These are phyloP conservation scores for Rhagonycha lutea DNA, from an alignment of 2,888 invertebrate species.

Conservation along the genomic window DNA sequence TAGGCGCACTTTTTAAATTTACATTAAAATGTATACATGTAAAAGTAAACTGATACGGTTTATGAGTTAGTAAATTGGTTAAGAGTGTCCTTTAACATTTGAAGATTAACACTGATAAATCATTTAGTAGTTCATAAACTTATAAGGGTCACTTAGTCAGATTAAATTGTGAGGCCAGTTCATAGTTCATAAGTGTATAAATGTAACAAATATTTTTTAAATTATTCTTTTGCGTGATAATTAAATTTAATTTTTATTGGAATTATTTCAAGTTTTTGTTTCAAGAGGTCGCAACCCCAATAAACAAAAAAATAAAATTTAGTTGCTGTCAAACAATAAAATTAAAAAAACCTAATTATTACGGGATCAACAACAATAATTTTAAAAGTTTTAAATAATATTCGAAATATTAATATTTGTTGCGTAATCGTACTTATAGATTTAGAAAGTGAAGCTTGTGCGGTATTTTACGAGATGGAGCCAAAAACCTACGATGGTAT, in stretches of 20 bases:
- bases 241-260: background rate
- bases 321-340: background rate
- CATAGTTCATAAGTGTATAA: constrained; percentile 15
- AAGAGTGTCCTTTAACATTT: constrained; percentile 21
- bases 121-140: constrained; percentile 16
- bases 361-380: background rate
- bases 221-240: background rate
- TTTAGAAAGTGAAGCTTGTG: background rate
- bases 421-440: background rate
- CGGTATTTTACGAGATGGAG: background rate
- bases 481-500: background rate
- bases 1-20: background rate
- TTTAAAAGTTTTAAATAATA: background rate
- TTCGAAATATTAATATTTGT: background rate
- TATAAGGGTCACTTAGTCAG: constrained; percentile 19
- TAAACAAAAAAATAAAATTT: background rate
- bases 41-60: background rate
- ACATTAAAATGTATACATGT: background rate
- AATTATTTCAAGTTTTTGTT: background rate
- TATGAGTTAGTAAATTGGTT: background rate
- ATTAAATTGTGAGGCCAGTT: constrained; percentile 21
- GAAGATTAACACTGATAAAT: constrained; percentile 33
- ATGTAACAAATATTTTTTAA: background rate
- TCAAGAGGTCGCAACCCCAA: background rate
- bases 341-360: background rate